These are phyloP conservation scores for Cordilura impudica DNA, from an alignment of 2,888 invertebrate species.

Conservation along the genomic window DNA sequence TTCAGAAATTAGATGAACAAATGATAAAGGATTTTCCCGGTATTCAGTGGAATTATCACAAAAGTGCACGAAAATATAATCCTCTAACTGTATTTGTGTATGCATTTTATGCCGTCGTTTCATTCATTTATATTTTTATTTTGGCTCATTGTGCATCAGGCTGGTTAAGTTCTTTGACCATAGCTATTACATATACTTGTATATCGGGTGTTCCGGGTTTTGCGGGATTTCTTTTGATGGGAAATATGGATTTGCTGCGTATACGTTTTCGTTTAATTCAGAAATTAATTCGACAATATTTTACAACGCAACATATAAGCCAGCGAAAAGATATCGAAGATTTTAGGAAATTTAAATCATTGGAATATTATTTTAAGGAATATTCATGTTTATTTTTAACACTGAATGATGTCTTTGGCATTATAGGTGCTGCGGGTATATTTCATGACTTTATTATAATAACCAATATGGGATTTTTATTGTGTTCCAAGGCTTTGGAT, in stretches of 20 bases:
- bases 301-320: not conserved
- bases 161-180: slow-evolving; percentile 65
- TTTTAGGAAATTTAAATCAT: slow-evolving; percentile 25
- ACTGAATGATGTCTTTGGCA: slow-evolving; percentile 68
- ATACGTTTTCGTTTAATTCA: slow-evolving; percentile 70
- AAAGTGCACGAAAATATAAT: slow-evolving; percentile 67
- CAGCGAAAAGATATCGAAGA: not conserved
- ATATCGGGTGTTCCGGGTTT: slow-evolving; percentile 66
- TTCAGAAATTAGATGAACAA: slow-evolving; percentile 68
- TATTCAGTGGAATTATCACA: slow-evolving; percentile 71
- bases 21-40: slow-evolving; percentile 65
- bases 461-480: slow-evolving; percentile 70
- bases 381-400: slow-evolving; percentile 67
- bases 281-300: slow-evolving; percentile 54
- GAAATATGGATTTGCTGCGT: slow-evolving; percentile 71
- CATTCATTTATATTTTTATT: slow-evolving; percentile 67
- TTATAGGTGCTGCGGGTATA: slow-evolving; percentile 62
- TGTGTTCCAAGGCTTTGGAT: slow-evolving; percentile 70
- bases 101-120: slow-evolving; percentile 58
- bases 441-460: slow-evolving; percentile 73
- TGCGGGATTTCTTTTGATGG: slow-evolving; percentile 68
- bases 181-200: slow-evolving; percentile 67
- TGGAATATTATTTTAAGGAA: slow-evolving; percentile 57
- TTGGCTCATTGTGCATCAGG: slow-evolving; percentile 69
- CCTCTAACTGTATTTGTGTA: slow-evolving; percentile 55